Conservation (phyloP, 2,888 invertebrate species). For the Pemphredon lugubris region DNA sequence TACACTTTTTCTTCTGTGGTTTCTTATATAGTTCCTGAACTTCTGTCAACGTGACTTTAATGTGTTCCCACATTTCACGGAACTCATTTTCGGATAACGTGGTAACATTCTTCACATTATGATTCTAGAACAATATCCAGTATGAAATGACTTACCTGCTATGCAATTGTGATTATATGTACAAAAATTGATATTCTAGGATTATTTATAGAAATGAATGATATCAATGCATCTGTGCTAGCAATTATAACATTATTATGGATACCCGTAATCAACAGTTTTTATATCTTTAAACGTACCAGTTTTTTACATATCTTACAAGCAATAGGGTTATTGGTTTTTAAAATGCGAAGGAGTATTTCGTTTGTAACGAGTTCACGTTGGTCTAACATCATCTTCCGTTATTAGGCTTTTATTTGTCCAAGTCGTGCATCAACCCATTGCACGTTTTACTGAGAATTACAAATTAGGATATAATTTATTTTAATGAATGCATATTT, state of each 20-base stretch:
- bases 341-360: conserved; percentile 48
- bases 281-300: conserved; percentile 39
- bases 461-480: too few relatives aligned
- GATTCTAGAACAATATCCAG: conserved; percentile 34
- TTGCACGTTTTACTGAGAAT: too few relatives aligned
- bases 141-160: background rate
- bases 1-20: conserved; percentile 1
- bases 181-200: background rate
- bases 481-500: too few relatives aligned
- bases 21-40: conserved; percentile 32
- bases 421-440: too few relatives aligned
- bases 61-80: conserved; percentile 51
- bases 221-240: background rate
- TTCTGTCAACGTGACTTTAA: conserved; percentile 42
- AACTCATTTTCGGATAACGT: conserved; percentile 50
- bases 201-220: conserved; percentile 3
- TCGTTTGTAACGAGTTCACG: conserved; percentile 13
- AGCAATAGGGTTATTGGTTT: conserved; percentile 26
- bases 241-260: background rate
- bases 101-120: conserved; percentile 40
- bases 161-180: too few relatives aligned
- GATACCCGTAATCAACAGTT: background rate
- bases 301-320: conserved; percentile 51
- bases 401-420: too few relatives aligned
- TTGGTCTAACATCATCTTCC: conserved; percentile 37